Percentiles rank a stretch among this genome's conserved stretches.
Evolutionary conservation across 2,113 vertebrate species (phyloP).

Genomic region (Toxostoma redivivum): DNA sequence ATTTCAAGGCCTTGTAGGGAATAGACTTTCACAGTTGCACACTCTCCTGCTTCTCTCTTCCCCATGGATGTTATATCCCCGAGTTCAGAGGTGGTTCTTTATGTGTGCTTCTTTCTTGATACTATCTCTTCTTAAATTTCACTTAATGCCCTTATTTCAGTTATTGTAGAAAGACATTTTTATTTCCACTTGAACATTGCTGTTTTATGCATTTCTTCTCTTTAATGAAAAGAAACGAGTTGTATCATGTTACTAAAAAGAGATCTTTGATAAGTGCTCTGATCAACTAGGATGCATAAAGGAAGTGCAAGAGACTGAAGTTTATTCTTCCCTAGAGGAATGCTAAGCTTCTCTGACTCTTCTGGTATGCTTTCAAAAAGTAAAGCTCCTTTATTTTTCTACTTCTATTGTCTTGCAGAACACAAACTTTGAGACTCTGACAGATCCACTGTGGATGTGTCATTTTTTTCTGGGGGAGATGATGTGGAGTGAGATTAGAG

Average conservation of each 20-base stretch:
- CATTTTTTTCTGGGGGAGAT: not conserved
- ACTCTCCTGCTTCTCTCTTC: not conserved
- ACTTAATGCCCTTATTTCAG: not conserved
- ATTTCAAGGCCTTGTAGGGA: not conserved
- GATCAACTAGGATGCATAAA: not conserved
- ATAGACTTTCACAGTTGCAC: not conserved
- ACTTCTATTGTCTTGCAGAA: not conserved
- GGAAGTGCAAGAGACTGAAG: slow-evolving; percentile 39
- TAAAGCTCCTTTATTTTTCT: not conserved
- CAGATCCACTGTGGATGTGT: not conserved
- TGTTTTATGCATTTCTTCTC: not conserved
- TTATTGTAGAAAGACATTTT: not conserved
- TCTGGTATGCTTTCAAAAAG: not conserved
- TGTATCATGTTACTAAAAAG: slow-evolving; percentile 31
- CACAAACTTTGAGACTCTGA: not conserved
- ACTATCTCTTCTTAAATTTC: not conserved
- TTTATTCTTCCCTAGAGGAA: slow-evolving; percentile 48
- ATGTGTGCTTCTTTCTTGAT: not conserved
- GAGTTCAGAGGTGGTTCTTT: not conserved
- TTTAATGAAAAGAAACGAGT: not conserved
- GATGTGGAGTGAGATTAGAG: not conserved
- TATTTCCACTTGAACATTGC: not conserved
- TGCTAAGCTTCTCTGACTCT: not conserved
- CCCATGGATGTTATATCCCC: not conserved
- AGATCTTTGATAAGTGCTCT: slow-evolving; percentile 37